These are phyloP conservation scores for Pagetopsis macropterus DNA, from an alignment of 2,797 vertebrate genomes.

Conservation along the genomic window DNA sequence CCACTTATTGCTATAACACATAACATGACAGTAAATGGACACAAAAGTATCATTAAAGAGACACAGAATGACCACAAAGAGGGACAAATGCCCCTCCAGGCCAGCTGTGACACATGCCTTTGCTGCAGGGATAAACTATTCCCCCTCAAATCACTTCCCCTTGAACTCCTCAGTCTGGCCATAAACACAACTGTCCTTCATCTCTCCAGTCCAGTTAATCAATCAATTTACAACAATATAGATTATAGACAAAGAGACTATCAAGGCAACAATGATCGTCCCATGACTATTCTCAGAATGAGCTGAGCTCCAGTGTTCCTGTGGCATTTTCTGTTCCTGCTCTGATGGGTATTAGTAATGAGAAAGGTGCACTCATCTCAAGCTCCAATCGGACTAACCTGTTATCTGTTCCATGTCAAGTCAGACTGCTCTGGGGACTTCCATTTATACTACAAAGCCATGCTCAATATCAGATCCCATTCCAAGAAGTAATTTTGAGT, in stretches of 20 bases:
- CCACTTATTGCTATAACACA: neutral
- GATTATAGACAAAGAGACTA: neutral
- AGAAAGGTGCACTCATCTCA: constrained; percentile 19
- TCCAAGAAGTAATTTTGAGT: constrained; percentile 48
- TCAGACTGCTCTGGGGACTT: constrained; percentile 47
- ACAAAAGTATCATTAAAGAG: too few species aligned
- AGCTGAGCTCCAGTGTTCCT: constrained; percentile 3
- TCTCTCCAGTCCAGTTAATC: constrained; percentile 6
- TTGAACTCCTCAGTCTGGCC: constrained; percentile 14
- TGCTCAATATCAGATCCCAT: constrained; percentile 36
- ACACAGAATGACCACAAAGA: too few species aligned
- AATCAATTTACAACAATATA: constrained; percentile 3
- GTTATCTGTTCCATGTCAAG: constrained; percentile 50
- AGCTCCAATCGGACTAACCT: constrained; percentile 41
- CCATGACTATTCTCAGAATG: constrained; percentile 7
- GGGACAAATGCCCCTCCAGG: neutral
- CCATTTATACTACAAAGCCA: constrained; percentile 59
- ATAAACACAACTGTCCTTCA: constrained; percentile 12
- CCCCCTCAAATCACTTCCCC: constrained; percentile 6
- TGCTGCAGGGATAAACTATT: constrained; percentile 17
- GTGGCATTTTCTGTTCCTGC: neutral
- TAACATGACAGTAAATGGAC: too few species aligned
- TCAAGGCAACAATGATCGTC: constrained; percentile 1
- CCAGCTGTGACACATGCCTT: constrained; percentile 25
- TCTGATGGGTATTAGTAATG: constrained; percentile 22